A percentile compares a stretch with the other conserved stretches of the same genome.
Conservation (phyloP, 2,888 invertebrate species). For the Icerya purchasi region DNA sequence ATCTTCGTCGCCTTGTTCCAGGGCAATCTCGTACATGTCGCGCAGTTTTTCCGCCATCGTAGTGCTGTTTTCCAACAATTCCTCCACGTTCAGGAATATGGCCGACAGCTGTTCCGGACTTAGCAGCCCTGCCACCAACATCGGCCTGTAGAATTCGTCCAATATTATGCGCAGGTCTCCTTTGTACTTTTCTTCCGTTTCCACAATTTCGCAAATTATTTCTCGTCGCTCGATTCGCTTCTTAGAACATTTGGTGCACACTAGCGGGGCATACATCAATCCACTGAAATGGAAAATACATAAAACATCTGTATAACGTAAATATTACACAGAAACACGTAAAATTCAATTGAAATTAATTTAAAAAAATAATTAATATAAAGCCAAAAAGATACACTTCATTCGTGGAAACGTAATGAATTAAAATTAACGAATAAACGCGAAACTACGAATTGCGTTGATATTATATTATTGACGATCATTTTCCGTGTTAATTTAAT, state of each 20-base stretch:
- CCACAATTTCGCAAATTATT: constrained; percentile 83
- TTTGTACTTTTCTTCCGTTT: constrained; percentile 89
- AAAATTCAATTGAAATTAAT: not conserved
- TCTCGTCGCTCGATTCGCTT: constrained; percentile 77
- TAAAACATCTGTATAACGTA: too few species aligned
- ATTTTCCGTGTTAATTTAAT: too few species aligned
- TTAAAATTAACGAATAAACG: too few species aligned
- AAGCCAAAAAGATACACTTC: too few species aligned
- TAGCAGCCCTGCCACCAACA: constrained; percentile 53
- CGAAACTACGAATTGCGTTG: too few species aligned
- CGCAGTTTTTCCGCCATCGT: constrained; percentile 66
- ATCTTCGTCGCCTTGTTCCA: constrained; percentile 39
- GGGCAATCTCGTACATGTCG: constrained; percentile 64
- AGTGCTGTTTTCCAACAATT: constrained; percentile 69
- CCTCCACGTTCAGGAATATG: constrained; percentile 83
- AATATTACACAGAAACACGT: not conserved
- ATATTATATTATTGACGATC: too few species aligned
- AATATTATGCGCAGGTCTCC: constrained; percentile 76
- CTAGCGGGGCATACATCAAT: constrained; percentile 49
- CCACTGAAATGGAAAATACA: constrained; percentile 30
- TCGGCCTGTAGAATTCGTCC: constrained; percentile 81
- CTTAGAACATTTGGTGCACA: constrained; percentile 72
- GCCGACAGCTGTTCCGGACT: constrained; percentile 59
- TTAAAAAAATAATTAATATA: too few species aligned
- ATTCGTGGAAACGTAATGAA: too few species aligned